Evolutionary conservation across 2,113 vertebrate genomes (phyloP).

Genomic region (Sebastes schlegelii): DNA sequence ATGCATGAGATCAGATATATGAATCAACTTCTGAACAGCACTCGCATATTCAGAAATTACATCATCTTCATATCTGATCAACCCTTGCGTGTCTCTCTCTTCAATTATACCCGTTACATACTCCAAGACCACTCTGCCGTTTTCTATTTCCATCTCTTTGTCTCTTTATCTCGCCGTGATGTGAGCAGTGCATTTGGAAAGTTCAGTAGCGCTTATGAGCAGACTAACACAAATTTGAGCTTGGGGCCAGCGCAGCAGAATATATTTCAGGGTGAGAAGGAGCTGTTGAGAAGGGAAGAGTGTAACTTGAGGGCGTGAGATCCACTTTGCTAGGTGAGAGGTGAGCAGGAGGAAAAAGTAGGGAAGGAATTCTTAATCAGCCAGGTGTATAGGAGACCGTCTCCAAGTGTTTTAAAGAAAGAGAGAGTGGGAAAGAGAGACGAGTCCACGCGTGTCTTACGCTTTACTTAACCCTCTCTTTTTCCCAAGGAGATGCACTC

Average conservation of each 20-base stretch:
- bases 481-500: conserved; percentile 39
- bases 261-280: conserved; percentile 11
- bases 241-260: not conserved
- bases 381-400: not conserved
- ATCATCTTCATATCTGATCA: conserved; percentile 32
- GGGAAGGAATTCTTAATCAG: conserved; percentile 66
- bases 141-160: conserved; percentile 31
- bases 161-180: conserved; percentile 24
- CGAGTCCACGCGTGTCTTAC: conserved; percentile 3
- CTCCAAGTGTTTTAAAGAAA: conserved; percentile 38
- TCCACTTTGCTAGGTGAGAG: conserved; percentile 58
- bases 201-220: conserved; percentile 45
- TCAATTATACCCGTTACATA: conserved; percentile 21
- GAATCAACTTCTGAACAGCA: conserved; percentile 13
- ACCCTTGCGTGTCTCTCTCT: conserved; percentile 12
- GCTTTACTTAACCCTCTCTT: conserved; percentile 48
- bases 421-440: conserved; percentile 12
- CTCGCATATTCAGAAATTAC: conserved; percentile 18
- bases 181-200: not conserved
- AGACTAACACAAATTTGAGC: conserved; percentile 16
- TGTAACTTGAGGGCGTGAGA: conserved; percentile 35
- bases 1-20: conserved; percentile 31
- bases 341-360: conserved; percentile 50
- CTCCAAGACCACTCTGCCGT: conserved; percentile 4
- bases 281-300: conserved; percentile 12